These are phyloP conservation scores for Antechinus flavipes DNA, from an alignment of 2,113 vertebrate genomes.

Conservation along the genomic window DNA sequence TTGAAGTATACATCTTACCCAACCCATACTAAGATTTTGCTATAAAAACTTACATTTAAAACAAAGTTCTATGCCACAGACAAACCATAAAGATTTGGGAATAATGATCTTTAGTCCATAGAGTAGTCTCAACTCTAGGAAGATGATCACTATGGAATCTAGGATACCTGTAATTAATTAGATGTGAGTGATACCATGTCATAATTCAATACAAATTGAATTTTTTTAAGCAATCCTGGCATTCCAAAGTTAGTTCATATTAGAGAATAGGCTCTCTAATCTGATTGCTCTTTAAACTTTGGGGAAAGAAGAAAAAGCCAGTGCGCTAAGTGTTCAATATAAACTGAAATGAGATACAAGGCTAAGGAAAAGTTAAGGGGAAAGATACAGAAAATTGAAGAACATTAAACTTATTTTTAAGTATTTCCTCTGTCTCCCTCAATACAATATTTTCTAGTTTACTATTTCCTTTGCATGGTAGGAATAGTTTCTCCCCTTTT, in stretches of 20 bases:
- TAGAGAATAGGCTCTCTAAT: background rate
- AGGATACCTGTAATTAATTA: background rate
- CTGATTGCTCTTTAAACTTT: background rate
- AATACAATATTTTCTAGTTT: background rate
- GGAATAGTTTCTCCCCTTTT: background rate
- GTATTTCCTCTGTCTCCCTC: background rate
- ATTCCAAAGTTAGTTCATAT: background rate
- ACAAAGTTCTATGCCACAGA: background rate
- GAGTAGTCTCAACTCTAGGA: background rate
- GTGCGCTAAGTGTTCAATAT: background rate
- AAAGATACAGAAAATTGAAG: background rate
- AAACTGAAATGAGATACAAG: background rate
- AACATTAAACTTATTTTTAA: background rate
- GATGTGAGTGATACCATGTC: no score
- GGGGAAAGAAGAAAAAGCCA: background rate
- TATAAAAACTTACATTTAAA: conserved; percentile 10
- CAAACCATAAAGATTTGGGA: background rate
- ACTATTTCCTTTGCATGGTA: background rate
- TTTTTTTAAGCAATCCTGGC: background rate
- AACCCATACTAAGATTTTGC: background rate
- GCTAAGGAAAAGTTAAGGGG: background rate
- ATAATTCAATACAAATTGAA: background rate
- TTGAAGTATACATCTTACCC: background rate
- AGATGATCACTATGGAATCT: background rate
- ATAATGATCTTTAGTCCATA: background rate